phyloP scores from a whole-genome alignment of 2,113 vertebrate genomes.

The Ramphastos sulfuratus region DNA sequence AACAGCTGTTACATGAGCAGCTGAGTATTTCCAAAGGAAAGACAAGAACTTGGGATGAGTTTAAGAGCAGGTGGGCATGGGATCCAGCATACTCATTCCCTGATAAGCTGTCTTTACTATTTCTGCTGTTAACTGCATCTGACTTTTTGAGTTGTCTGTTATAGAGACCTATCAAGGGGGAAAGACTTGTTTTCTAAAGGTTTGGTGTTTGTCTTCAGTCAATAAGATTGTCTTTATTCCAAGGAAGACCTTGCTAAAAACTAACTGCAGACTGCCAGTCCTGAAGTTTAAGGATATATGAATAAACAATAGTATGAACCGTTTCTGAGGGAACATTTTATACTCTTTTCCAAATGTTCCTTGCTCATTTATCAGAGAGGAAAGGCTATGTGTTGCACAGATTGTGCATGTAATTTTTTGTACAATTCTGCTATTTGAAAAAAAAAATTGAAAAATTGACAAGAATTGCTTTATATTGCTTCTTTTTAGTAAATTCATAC shows the following conservation, averaged over 20 bases:
- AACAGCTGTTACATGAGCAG: background rate
- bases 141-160: background rate
- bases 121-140: background rate
- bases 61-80: background rate
- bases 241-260: background rate
- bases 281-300: background rate
- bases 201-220: background rate
- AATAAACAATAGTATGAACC: background rate
- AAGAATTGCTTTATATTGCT: background rate
- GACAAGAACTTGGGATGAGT: background rate
- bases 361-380: background rate
- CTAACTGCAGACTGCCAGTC: background rate
- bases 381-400: background rate
- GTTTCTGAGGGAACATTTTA: background rate
- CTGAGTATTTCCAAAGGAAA: background rate
- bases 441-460: background rate
- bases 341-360: background rate
- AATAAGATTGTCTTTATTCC: background rate
- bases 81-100: background rate
- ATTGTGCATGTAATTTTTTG: background rate
- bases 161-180: background rate
- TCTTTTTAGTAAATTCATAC: background rate
- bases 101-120: background rate
- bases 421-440: background rate
- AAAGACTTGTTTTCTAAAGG: background rate